Base-by-base conservation (phyloP, 2,888 invertebrate species). In the Eupithecia abbreviata region DNA sequence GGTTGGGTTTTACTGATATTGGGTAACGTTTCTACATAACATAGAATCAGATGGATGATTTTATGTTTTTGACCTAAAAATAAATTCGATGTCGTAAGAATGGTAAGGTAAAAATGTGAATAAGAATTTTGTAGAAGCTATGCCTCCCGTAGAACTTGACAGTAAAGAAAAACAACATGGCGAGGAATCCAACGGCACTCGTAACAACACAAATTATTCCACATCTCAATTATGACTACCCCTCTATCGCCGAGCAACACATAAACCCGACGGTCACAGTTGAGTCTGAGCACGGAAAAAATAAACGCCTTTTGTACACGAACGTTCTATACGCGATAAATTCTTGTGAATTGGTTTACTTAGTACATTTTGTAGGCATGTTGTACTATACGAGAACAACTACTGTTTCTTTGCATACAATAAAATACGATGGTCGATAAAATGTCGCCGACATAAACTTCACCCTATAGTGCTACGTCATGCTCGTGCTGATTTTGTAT, bases 171-270 rank as follows among this genome's bases (percentile, higher is more conserved):
- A 75, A 71, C 73, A 73, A 75, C 77, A 71, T 75, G 70, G 75
- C 66, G 73, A 68, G 68, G 67, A 80, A 80, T 79, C 74, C 79
- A 80, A 80, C 79, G 79, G 76, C 78, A 80, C 75, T 65, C 82
- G 77, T 71, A 79, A 80, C 77, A 77, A 81, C 80, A 80, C 74
- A 80, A 81, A 76, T 79, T 80, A 81, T 82, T 81, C 81, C 73
- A 81, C 82, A 80, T 78, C 81, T 82, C 82, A 76, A 77, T 76
- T 79, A 75, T 79, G 80, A 79, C 77, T 77, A 82, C 80, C 78
- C 76, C 79, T 77, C 73, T 72, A 79, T 77, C 74, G 76, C 77
- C 77, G 77, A 81, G 81, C 77, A 72, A 80, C 77, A 81, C 76
- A 79, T 75, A 78, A 75, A 82, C 77, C 78, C 80, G 70, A 71